Evolutionary conservation across 2,888 invertebrate species (phyloP).

Genomic region (Amblyjoppa proteus): DNA sequence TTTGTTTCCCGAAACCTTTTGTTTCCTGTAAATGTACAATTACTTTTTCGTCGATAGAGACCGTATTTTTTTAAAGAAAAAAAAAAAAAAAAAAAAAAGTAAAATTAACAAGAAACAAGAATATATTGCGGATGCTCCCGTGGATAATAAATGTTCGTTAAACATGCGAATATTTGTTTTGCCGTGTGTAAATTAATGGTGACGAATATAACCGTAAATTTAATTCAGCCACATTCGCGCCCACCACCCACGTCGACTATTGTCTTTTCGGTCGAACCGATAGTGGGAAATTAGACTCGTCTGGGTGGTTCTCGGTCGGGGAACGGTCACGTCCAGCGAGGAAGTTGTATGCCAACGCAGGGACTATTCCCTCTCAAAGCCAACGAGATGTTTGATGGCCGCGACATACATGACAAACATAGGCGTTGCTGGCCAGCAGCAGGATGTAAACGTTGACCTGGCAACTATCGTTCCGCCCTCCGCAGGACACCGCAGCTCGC

Average conservation of each 20-base stretch:
- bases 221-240: not conserved
- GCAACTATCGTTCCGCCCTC: slow-evolving; percentile 25
- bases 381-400: slow-evolving; percentile 75
- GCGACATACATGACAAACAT: slow-evolving; percentile 77
- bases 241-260: slow-evolving; percentile 10
- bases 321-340: slow-evolving; percentile 2
- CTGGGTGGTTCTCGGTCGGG: not conserved
- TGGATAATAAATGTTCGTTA: too few species aligned
- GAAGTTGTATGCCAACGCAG: slow-evolving; percentile 53
- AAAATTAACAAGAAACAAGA: too few species aligned
- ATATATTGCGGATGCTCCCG: too few species aligned
- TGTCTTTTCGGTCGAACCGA: slow-evolving; percentile 35
- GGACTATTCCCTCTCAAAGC: slow-evolving; percentile 77
- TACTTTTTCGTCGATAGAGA: too few species aligned
- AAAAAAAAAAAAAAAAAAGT: too few species aligned
- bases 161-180: not conserved
- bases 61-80: too few species aligned
- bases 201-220: not conserved
- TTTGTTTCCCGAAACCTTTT: too few species aligned
- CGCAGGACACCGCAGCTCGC: slow-evolving; percentile 72
- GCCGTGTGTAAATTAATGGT: not conserved
- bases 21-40: too few species aligned
- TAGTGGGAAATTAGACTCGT: slow-evolving; percentile 63
- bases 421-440: slow-evolving; percentile 50
- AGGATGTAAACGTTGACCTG: slow-evolving; percentile 31